These are phyloP conservation scores for Premnoplex brunnescens DNA, from an alignment of 2,797 vertebrate genomes.

Conservation along the genomic window DNA sequence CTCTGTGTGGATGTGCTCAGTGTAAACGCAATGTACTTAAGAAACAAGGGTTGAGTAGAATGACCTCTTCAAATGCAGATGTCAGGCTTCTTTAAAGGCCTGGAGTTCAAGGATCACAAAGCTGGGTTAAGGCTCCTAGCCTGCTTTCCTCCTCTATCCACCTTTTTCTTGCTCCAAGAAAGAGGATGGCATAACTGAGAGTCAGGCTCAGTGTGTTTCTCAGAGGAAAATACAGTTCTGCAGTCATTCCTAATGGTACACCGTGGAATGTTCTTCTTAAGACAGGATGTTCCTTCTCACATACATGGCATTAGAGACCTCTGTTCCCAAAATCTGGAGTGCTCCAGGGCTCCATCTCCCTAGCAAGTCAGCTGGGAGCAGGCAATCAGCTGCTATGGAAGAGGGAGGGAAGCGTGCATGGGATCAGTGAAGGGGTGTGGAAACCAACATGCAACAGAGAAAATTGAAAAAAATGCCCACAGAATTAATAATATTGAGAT, in stretches of 20 bases:
- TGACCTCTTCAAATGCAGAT: conserved; percentile 24
- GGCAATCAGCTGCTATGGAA: fast-evolving
- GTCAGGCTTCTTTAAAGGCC: neutral
- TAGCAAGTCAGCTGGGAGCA: neutral
- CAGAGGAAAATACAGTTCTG: neutral
- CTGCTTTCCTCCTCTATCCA: neutral
- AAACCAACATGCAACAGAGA: neutral
- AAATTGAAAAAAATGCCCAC: neutral
- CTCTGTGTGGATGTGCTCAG: neutral
- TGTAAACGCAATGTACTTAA: neutral
- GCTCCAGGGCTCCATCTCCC: neutral
- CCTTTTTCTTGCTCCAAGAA: neutral
- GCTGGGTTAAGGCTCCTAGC: conserved; percentile 1
- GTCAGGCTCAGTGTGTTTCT: neutral
- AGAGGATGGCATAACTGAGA: neutral
- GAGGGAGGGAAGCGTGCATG: neutral
- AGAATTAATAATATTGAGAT: neutral
- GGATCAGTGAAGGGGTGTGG: neutral
- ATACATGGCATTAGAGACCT: neutral
- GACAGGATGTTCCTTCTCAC: neutral
- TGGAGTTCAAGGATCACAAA: neutral
- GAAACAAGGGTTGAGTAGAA: conserved; percentile 2
- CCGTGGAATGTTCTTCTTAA: neutral
- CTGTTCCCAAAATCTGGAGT: neutral
- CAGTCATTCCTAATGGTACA: neutral